Evolutionary conservation across 1,140 invertebrate species (phyloP), one percentile per base, ranked within the genome.

Genomic region (Drosophila willistoni): DNA sequence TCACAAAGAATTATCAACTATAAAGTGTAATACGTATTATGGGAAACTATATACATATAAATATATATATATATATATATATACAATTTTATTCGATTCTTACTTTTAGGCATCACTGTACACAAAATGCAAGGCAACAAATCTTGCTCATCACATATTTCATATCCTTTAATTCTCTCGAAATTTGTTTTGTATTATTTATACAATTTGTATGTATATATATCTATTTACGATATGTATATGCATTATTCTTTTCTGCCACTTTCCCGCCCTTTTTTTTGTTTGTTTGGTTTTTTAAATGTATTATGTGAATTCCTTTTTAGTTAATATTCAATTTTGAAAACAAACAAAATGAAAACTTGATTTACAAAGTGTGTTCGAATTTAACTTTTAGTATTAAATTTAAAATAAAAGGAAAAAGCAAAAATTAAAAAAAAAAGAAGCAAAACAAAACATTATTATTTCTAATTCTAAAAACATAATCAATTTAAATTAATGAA

Each of bases 381-480:
- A 89, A 89, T 89, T 89, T 89, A 89, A 89, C 76, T 77, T 83
- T 89, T 89, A 89, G 84, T 89, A 83, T 83, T 87, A 80, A 83
- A 71, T 64, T 74, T 33, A 65, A 78, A 81, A 42, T 39, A 36
- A 70, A 69, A 59, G 4, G 60, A 64, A 77, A 36, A 66, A 34
- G 33, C 33, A 34, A 34, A 34, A 34, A 9, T 34, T 34, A 56
- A 71, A 56, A 64, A 51, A 14, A 42, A 39, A 54, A 69, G 68
- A 25, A 70, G 4, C 51, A 22, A 42, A 63, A 68, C 57, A 64
- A 69, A 67, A 79, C 69, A 51, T 22, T 22, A 51, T 51, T 79
- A 86, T 59, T 51, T 82, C 72, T 90, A 85, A 90, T 73, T 90
- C 77, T 78, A 69, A 70, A 76, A 73, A 66, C 74, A 75, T 55